Evolutionary conservation across 2,113 vertebrate species (phyloP).

Genomic region (Callionymus lyra): DNA sequence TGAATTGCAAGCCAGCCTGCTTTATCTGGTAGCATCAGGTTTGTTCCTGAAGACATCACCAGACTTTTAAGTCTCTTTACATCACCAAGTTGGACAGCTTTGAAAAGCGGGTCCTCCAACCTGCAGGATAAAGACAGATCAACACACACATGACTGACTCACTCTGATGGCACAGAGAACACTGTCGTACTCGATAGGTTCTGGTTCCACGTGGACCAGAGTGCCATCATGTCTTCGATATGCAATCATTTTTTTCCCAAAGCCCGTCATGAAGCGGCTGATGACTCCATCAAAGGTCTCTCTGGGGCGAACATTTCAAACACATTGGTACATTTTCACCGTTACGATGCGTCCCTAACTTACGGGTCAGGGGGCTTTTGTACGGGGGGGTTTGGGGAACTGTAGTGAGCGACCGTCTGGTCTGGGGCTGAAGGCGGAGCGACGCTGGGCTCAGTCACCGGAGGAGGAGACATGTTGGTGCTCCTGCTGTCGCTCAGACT

Average conservation of each 20-base stretch:
- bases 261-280: slow-evolving; percentile 57
- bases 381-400: slow-evolving; percentile 41
- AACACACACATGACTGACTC: background rate
- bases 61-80: slow-evolving; percentile 60
- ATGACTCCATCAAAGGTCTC: slow-evolving; percentile 34
- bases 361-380: slow-evolving; percentile 39
- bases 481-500: slow-evolving; percentile 67
- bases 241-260: slow-evolving; percentile 67
- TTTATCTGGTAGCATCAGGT: slow-evolving; percentile 70
- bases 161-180: background rate
- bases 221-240: slow-evolving; percentile 69
- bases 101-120: slow-evolving; percentile 53
- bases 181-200: slow-evolving; percentile 50
- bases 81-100: slow-evolving; percentile 48
- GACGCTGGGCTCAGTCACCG: background rate
- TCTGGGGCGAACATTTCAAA: slow-evolving; percentile 14
- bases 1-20: slow-evolving; percentile 85
- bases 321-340: background rate
- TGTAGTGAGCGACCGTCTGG: slow-evolving; percentile 22
- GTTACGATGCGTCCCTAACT: background rate
- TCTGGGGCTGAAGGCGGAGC: background rate
- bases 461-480: background rate
- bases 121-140: slow-evolving; percentile 30
- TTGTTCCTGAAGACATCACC: slow-evolving; percentile 54
- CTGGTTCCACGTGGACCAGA: slow-evolving; percentile 53